Evolutionary conservation across 2,797 vertebrate species (phyloP).

Genomic region (Hylomyscus alleni): DNA sequence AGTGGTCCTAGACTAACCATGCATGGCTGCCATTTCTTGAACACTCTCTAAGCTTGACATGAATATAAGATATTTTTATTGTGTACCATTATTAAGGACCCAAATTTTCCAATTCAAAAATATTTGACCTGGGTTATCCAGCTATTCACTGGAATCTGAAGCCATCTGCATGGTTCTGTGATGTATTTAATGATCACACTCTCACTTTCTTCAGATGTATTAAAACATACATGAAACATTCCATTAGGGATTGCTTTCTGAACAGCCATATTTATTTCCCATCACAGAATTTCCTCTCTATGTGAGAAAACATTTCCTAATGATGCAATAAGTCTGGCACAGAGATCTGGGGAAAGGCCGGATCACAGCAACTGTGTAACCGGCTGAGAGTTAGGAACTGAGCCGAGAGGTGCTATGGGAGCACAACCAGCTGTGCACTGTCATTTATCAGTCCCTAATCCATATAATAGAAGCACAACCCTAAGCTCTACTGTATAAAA

Average conservation of each 20-base stretch:
- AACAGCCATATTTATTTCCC: not conserved
- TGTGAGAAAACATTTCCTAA: not conserved
- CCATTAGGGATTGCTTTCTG: not conserved
- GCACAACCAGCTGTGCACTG: not conserved
- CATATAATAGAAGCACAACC: not conserved
- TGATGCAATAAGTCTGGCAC: not conserved
- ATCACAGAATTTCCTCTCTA: not conserved
- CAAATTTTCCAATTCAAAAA: constrained; percentile 25
- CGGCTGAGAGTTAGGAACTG: not conserved
- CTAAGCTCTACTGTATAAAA: not conserved
- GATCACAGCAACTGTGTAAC: not conserved
- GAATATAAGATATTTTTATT: not conserved
- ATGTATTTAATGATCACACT: not conserved
- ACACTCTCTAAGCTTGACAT: not conserved
- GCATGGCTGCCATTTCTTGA: not conserved
- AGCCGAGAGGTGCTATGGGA: not conserved
- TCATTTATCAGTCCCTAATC: not conserved
- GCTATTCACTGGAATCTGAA: not conserved
- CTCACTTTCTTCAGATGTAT: not conserved
- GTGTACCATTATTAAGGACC: not conserved
- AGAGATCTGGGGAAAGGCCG: not conserved
- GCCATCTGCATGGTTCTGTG: not conserved
- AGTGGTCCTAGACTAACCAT: not conserved
- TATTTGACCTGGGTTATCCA: not conserved
- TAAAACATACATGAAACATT: constrained; percentile 17